Conservation (phyloP, 2,797 vertebrate species). For the Tenualosa thibaudeaui region DNA sequence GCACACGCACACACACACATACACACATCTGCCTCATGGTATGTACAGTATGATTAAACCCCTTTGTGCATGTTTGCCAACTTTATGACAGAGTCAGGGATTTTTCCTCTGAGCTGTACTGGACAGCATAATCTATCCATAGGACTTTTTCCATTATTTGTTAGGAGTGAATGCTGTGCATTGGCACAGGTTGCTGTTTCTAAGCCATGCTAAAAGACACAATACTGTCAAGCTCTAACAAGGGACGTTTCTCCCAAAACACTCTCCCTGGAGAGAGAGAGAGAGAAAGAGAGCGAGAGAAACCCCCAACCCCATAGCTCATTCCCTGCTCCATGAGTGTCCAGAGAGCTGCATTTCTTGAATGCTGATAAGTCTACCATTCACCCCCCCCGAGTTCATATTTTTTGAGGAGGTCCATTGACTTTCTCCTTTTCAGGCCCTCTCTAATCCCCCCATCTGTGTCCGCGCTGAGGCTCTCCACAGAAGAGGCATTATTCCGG, state of each 20-base stretch:
- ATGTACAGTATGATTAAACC: constrained; percentile 34
- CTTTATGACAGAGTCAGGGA: constrained; percentile 40
- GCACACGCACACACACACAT: constrained; percentile 33
- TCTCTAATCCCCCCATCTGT: constrained; percentile 80
- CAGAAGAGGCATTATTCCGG: constrained; percentile 80
- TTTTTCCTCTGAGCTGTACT: constrained; percentile 23
- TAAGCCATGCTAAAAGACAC: constrained; percentile 27
- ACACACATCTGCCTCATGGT: constrained; percentile 28
- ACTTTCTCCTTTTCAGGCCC: constrained; percentile 82
- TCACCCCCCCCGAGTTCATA: constrained; percentile 73
- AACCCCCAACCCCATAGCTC: constrained; percentile 33
- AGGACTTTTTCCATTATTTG: constrained; percentile 2
- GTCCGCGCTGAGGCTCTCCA: constrained; percentile 75
- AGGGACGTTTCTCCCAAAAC: constrained; percentile 44
- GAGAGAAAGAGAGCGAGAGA: neutral
- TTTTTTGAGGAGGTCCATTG: constrained; percentile 79
- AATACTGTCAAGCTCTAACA: constrained; percentile 54
- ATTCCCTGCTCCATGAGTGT: constrained; percentile 59
- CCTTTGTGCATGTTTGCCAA: constrained; percentile 26
- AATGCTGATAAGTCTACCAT: constrained; percentile 75
- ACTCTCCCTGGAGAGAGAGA: no score
- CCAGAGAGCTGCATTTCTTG: constrained; percentile 63
- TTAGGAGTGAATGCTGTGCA: constrained; percentile 46
- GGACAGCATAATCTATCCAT: neutral
- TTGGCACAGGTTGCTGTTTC: constrained; percentile 34